Evolutionary conservation across 2,888 invertebrate species (phyloP), one percentile per base, ranked within the genome.

Genomic region (Siphonodentalium dalli): DNA sequence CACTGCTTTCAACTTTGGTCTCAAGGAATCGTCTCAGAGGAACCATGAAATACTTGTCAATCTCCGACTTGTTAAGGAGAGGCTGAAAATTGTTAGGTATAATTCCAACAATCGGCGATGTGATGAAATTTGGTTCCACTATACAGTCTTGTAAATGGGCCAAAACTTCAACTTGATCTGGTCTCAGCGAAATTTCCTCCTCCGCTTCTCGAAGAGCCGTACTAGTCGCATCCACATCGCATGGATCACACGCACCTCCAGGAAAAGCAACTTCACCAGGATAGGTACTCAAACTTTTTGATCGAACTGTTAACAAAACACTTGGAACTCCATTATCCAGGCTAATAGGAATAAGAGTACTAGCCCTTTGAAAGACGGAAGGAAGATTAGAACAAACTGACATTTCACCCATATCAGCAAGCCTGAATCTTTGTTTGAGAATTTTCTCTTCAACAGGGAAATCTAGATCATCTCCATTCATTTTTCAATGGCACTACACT

Each of bases 181-280:
- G 65, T 4, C 54, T 31, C 24, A 81, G 59, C 2, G 78, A 78
- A 23, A 79, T 72, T 59, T 81, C 80, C 56, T 81, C 80, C 18
- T 74, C 56, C 2, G 80, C 72, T 59, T 81, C 80, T 33, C 80
- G 55, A 8, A 78, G 55, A 13, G 77, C 75, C 15, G 79, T 77
- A 9, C 65, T 63, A 26, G 71, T 54, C 18, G 68, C 73, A 48
- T 72, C 67, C 18, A 39, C 35, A 46, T 81, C 80, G 2, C 8
- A 23, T 11, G 64, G 57, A 39, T 79, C 79, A 35, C 58, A 50
- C 35, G 54, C 63, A 5, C 80, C 80, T 2, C 80, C 80, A 13
- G 79, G 79, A 58, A 81, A 79, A 3, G 76, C 68, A 5, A 78
- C 74, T 3, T 63, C 44, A 1, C 76, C 75, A 5, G 74, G 64